These are phyloP conservation scores for Gallinago undulata DNA, from an alignment of 2,113 vertebrate genomes.

Conservation along the genomic window DNA sequence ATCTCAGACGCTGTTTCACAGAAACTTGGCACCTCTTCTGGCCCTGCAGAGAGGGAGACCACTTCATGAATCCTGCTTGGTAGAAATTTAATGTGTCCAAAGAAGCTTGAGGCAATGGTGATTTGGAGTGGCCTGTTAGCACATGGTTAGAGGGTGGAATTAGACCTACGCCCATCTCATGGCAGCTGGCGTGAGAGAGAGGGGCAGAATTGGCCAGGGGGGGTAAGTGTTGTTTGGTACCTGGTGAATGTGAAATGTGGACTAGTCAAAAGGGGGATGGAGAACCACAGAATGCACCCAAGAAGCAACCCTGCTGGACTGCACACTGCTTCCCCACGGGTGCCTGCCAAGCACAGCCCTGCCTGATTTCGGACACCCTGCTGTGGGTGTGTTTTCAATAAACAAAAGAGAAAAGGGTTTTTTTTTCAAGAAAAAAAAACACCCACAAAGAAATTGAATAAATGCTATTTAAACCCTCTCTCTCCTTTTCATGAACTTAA, in stretches of 20 bases:
- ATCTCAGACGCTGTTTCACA: neutral
- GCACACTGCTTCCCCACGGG: neutral
- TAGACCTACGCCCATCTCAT: neutral
- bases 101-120: neutral
- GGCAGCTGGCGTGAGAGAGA: neutral
- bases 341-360: neutral
- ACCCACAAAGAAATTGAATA: constrained; percentile 3
- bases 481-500: neutral
- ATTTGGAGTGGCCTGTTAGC: neutral
- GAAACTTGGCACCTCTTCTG: neutral
- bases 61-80: neutral
- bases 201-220: neutral
- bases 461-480: neutral
- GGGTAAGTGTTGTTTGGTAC: neutral
- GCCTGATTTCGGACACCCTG: neutral
- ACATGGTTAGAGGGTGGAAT: neutral
- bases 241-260: neutral
- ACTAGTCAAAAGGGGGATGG: neutral
- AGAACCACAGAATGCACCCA: neutral
- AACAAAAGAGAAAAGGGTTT: constrained; percentile 15
- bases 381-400: constrained; percentile 25
- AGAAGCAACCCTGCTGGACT: neutral
- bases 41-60: neutral
- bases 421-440: neutral
- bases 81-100: neutral